Percentiles rank a stretch among this genome's conserved stretches.
phyloP scores from a whole-genome alignment of 2,888 invertebrate genomes.

The Stegophylla sp. region DNA sequence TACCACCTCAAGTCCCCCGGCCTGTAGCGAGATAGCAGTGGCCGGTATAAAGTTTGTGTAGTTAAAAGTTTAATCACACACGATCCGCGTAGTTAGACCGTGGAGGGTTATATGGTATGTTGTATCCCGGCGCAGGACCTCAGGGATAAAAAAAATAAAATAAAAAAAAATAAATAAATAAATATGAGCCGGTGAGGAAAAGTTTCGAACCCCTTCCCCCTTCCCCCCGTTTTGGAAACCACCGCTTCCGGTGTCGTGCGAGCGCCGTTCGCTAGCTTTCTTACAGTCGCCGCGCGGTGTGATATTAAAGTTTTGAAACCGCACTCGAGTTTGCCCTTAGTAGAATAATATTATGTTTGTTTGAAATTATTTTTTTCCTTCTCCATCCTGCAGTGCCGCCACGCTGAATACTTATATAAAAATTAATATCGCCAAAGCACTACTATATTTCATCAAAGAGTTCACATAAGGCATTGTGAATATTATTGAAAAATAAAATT shows the following conservation, averaged over 20 bases:
- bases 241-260: not conserved
- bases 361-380: conserved; percentile 12
- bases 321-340: conserved; percentile 15
- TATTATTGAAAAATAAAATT: not conserved
- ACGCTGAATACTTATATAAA: not conserved
- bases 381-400: not conserved
- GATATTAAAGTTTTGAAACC: conserved; percentile 31
- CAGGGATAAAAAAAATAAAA: not conserved
- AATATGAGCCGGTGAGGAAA: conserved; percentile 21
- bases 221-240: not conserved
- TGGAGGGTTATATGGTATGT: no score
- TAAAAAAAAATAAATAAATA: conserved; percentile 14
- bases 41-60: conserved; percentile 20
- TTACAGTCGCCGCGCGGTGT: not conserved
- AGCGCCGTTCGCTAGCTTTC: not conserved
- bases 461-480: not conserved
- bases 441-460: not conserved
- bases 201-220: conserved; percentile 17
- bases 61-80: conserved; percentile 37
- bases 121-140: no score
- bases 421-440: not conserved
- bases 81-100: not conserved
- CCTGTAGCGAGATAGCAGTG: no score
- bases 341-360: conserved; percentile 27
- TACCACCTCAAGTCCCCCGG: no score